Conservation (phyloP, 2,113 vertebrate genomes). For the Gobiocypris rarus region DNA sequence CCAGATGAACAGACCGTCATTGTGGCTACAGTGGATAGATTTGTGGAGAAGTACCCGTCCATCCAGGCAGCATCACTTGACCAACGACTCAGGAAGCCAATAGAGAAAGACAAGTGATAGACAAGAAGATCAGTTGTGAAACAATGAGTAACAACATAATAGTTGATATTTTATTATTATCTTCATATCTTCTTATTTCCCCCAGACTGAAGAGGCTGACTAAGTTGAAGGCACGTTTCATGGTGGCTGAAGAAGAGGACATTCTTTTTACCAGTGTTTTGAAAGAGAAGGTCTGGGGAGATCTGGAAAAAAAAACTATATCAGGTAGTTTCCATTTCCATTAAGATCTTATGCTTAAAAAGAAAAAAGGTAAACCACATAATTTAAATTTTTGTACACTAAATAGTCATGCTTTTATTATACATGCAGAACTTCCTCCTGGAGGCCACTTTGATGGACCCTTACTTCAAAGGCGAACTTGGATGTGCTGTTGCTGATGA, state of each 20-base stretch:
- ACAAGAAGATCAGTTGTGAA: not conserved
- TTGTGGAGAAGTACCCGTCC: not conserved
- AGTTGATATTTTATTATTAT: conserved; percentile 5
- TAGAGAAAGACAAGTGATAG: not conserved
- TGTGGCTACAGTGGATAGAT: not conserved
- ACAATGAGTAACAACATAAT: not conserved
- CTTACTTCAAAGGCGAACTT: not conserved
- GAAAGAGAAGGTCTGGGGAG: conserved; percentile 5
- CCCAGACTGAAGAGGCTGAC: not conserved
- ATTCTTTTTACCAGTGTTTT: not conserved
- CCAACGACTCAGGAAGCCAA: not conserved
- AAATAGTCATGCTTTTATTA: conserved; percentile 46
- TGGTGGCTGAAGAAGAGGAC: not conserved
- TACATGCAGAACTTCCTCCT: conserved; percentile 47
- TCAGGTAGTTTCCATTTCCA: not conserved
- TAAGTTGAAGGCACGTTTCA: not conserved
- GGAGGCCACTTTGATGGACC: conserved; percentile 37
- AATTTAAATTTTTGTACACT: not conserved
- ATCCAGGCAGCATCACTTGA: not conserved
- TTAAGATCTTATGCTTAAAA: not conserved
- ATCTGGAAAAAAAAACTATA: not conserved
- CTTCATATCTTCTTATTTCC: not conserved
- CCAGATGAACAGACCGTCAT: no score
- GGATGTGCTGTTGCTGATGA: not conserved
- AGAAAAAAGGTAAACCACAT: not conserved